phyloP scores from a whole-genome alignment of 2,113 vertebrate genomes.

The Cranoglanis bouderius region DNA sequence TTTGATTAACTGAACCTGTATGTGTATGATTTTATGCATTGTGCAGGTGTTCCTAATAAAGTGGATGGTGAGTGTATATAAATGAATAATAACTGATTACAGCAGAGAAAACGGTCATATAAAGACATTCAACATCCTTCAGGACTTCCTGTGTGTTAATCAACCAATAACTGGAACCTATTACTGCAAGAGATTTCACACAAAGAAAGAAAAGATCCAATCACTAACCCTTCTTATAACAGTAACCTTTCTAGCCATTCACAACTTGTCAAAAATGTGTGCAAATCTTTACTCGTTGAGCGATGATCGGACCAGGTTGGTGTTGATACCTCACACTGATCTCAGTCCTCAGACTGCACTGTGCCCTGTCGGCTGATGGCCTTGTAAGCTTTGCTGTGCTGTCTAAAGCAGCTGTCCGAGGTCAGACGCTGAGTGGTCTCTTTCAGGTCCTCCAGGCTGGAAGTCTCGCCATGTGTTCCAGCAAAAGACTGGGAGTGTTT shows the following conservation, averaged over 20 bases:
- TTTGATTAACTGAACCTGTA: too few species aligned
- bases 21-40: too few species aligned
- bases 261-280: not conserved
- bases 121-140: not conserved
- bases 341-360: slow-evolving; percentile 63
- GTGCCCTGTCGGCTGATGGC: slow-evolving; percentile 80
- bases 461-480: slow-evolving; percentile 68
- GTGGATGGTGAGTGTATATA: not conserved
- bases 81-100: not conserved
- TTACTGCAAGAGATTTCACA: not conserved
- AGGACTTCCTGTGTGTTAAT: not conserved
- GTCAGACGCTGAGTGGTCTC: slow-evolving; percentile 84
- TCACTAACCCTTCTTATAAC: not conserved
- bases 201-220: not conserved
- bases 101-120: not conserved
- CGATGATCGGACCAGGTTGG: not conserved
- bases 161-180: not conserved
- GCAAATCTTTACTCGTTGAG: not conserved
- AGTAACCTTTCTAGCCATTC: not conserved
- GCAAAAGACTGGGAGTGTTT: slow-evolving; percentile 91
- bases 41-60: too few species aligned
- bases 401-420: slow-evolving; percentile 84
- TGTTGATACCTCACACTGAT: slow-evolving; percentile 45
- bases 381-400: slow-evolving; percentile 78
- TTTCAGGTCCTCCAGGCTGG: slow-evolving; percentile 83